Conservation (phyloP, 2,888 invertebrate genomes). For the Phortica magna region DNA sequence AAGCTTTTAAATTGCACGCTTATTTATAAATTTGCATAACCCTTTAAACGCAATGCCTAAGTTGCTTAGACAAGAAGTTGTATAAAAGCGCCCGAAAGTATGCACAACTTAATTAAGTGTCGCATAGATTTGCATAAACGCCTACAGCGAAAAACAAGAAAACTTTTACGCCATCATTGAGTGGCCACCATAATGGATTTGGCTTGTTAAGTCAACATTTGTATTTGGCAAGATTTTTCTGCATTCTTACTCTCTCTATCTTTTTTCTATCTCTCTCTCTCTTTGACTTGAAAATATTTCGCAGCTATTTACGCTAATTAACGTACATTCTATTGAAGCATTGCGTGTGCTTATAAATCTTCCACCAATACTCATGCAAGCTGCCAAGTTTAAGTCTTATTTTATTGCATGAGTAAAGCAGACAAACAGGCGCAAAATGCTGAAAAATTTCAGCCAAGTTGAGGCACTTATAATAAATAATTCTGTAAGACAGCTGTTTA, state of each 20-base stretch:
- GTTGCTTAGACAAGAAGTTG: not conserved
- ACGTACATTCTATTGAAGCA: slow-evolving; percentile 44
- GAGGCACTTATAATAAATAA: not conserved
- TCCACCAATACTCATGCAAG: no score
- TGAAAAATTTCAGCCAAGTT: not conserved
- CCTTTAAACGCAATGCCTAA: not conserved
- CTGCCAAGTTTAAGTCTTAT: not conserved
- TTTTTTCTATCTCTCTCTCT: not conserved
- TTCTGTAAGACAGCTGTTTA: not conserved
- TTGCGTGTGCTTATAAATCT: no score
- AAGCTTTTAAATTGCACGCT: no score
- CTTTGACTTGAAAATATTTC: slow-evolving; percentile 29
- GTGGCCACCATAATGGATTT: no score
- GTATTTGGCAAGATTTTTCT: no score
- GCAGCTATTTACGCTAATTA: slow-evolving; percentile 55
- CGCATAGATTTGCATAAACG: slow-evolving; percentile 57
- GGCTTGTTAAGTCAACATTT: no score
- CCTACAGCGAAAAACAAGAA: slow-evolving; percentile 39
- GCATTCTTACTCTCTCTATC: no score
- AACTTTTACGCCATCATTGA: not conserved
- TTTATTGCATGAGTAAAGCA: slow-evolving; percentile 30
- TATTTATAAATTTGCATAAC: not conserved
- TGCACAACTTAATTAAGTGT: slow-evolving; percentile 66
- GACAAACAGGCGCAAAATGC: not conserved
- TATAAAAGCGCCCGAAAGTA: slow-evolving; percentile 50